Conservation (phyloP, 2,888 invertebrate species). For the Julus scandinavius region DNA sequence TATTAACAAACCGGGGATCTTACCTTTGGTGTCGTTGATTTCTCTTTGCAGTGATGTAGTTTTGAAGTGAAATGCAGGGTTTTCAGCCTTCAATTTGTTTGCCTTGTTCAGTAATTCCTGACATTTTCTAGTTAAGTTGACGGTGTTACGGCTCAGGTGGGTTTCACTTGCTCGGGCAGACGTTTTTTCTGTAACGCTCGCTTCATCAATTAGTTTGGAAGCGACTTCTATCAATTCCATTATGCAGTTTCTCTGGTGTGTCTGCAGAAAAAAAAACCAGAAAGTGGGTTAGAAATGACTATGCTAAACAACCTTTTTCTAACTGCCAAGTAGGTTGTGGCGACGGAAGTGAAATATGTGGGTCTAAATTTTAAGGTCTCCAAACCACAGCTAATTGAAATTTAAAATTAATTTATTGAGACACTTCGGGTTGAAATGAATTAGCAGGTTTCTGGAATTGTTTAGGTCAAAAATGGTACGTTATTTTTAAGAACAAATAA, state of each 20-base stretch:
- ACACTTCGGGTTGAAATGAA: background rate
- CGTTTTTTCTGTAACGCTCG: slow-evolving; percentile 4
- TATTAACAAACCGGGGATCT: background rate
- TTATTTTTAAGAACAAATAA: no score
- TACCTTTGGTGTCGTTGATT: slow-evolving; percentile 32
- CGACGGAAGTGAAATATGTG: background rate
- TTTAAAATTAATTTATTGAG: background rate
- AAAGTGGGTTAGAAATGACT: no score
- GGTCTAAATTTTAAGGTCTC: background rate
- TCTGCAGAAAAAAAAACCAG: background rate
- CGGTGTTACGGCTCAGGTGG: slow-evolving; percentile 2
- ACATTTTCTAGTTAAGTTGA: background rate
- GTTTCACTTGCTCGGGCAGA: background rate
- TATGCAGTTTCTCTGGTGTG: slow-evolving; percentile 39
- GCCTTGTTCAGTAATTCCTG: slow-evolving; percentile 20
- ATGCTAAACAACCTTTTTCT: background rate
- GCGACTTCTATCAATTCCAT: slow-evolving; percentile 21
- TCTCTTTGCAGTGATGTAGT: background rate
- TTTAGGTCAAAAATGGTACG: no score
- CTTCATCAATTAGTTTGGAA: slow-evolving; percentile 3
- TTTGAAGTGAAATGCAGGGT: slow-evolving; percentile 37
- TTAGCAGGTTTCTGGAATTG: background rate
- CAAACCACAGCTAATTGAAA: background rate
- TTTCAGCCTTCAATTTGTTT: background rate
- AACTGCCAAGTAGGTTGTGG: background rate